Percentiles rank a stretch among this genome's conserved stretches.
Evolutionary conservation across 2,113 vertebrate species (phyloP).

Genomic region (Neofelis nebulosa): DNA sequence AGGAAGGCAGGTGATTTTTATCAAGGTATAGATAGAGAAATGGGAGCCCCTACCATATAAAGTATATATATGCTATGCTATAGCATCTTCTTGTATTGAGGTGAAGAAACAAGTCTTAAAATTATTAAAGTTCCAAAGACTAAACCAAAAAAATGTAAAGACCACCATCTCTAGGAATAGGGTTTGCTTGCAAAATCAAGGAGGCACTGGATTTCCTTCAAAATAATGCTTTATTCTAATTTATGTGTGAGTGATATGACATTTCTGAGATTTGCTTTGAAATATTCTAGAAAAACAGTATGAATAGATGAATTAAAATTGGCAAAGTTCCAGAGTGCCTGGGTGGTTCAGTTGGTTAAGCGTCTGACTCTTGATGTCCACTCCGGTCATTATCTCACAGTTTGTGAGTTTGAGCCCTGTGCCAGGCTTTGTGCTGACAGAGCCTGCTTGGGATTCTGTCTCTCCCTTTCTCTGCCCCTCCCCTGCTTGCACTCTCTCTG

Average conservation of each 20-base stretch:
- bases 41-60: neutral
- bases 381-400: no score
- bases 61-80: neutral
- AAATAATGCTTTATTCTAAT: conserved; percentile 31
- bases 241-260: neutral
- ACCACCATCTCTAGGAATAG: neutral
- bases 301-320: conserved; percentile 21
- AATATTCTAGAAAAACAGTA: conserved; percentile 21
- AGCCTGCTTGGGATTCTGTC: no score
- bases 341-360: no score
- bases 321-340: neutral
- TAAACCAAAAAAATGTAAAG: neutral
- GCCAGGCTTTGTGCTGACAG: no score
- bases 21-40: conserved; percentile 12
- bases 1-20: conserved; percentile 8
- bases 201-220: conserved; percentile 46
- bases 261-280: neutral
- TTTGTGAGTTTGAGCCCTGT: no score
- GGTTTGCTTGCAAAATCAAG: conserved; percentile 22
- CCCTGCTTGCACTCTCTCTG: no score
- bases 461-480: no score
- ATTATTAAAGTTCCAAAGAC: conserved; percentile 38
- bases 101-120: conserved; percentile 4
- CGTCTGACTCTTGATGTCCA: no score
- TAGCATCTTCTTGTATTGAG: conserved; percentile 1